phyloP scores from a whole-genome alignment of 2,797 vertebrate species.

The Cynopterus sphinx region DNA sequence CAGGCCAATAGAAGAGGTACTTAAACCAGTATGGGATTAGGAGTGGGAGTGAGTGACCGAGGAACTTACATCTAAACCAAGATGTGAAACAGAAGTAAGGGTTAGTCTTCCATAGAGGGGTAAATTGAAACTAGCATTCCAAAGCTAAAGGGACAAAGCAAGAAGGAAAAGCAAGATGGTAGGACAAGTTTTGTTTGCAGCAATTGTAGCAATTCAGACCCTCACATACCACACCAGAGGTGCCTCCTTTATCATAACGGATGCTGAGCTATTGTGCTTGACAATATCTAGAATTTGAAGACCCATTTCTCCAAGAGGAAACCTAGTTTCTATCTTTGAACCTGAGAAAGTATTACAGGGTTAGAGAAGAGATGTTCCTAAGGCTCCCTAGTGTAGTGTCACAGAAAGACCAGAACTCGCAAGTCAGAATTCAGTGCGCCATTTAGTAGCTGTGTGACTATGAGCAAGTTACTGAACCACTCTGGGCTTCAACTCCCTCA shows the following conservation, averaged over 20 bases:
- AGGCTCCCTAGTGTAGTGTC: background rate
- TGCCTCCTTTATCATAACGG: background rate
- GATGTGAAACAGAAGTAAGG: background rate
- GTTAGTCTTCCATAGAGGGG: background rate
- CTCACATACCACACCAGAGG: background rate
- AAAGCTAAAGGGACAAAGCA: background rate
- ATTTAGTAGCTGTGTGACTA: background rate
- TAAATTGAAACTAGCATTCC: background rate
- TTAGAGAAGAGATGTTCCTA: background rate
- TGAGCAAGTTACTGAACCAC: background rate
- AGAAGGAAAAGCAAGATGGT: background rate
- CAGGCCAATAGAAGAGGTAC: background rate
- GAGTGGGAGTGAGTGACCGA: background rate
- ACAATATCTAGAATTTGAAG: background rate
- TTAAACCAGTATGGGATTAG: background rate
- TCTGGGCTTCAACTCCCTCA: background rate
- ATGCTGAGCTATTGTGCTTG: background rate
- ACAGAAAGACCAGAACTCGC: background rate
- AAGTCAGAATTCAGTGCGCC: background rate
- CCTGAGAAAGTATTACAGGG: background rate
- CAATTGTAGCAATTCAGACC: background rate
- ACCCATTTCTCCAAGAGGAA: background rate
- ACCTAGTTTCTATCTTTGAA: background rate
- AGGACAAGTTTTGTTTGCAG: background rate
- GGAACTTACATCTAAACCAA: background rate